These are phyloP conservation scores for Brachionus sp. DNA, from an alignment of 1,140 invertebrate species.

Conservation along the genomic window DNA sequence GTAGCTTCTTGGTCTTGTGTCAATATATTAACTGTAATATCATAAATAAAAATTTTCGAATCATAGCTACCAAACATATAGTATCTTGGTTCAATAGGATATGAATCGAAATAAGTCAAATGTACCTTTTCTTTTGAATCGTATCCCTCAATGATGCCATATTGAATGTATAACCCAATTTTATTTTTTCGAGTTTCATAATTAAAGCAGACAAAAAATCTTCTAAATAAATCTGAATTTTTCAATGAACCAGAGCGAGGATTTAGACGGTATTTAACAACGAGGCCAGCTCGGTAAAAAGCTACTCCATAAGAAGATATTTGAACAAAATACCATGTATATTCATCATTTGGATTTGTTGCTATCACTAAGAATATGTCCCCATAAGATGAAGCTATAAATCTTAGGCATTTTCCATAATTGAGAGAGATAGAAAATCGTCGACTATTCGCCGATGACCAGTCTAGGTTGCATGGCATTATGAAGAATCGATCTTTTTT, in stretches of 20 bases:
- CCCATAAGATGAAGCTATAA: conserved; percentile 33
- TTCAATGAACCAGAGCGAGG: not conserved
- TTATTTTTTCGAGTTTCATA: not conserved
- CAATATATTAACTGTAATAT: not conserved
- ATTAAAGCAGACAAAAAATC: conserved; percentile 41
- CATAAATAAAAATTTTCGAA: conserved; percentile 24
- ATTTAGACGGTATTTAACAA: conserved; percentile 3
- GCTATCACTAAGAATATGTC: conserved; percentile 39
- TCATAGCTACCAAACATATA: conserved; percentile 45
- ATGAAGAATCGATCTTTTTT: conserved; percentile 31
- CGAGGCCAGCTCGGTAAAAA: conserved; percentile 23
- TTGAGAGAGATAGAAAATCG: conserved; percentile 27
- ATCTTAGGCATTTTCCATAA: conserved; percentile 4
- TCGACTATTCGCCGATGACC: conserved; percentile 22
- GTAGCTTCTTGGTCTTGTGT: not conserved
- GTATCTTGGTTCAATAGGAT: conserved; percentile 26
- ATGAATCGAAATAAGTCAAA: conserved; percentile 14
- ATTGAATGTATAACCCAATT: not conserved
- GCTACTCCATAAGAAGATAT: conserved; percentile 44
- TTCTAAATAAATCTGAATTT: conserved; percentile 28
- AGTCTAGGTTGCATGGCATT: conserved; percentile 43
- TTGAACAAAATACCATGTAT: conserved; percentile 43
- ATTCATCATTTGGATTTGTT: conserved; percentile 36
- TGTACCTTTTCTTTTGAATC: conserved; percentile 35
- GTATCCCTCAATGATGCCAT: conserved; percentile 28